These are phyloP conservation scores for Cantharis rufa DNA, from an alignment of 2,888 invertebrate species.

Conservation along the genomic window DNA sequence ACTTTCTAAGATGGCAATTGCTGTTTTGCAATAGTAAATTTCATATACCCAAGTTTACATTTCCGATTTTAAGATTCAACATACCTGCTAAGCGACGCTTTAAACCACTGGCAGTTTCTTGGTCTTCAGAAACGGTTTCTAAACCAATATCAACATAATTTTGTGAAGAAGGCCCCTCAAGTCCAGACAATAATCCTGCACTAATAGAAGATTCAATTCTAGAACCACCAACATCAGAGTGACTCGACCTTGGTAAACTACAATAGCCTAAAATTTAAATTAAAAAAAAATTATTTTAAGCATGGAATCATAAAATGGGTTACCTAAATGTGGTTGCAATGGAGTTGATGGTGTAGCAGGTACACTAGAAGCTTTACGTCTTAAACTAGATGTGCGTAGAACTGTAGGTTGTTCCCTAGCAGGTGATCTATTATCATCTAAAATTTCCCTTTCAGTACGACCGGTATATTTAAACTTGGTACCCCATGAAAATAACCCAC, in stretches of 20 bases:
- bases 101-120: constrained; percentile 56
- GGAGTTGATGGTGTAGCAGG: constrained; percentile 88
- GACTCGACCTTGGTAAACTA: constrained; percentile 82
- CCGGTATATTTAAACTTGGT: constrained; percentile 93
- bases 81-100: constrained; percentile 51
- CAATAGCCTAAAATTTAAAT: constrained; percentile 71
- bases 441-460: constrained; percentile 87
- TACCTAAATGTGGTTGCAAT: constrained; percentile 71
- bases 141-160: constrained; percentile 58
- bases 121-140: constrained; percentile 74
- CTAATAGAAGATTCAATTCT: constrained; percentile 53
- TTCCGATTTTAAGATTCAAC: neutral
- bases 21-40: no score
- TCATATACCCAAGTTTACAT: no score
- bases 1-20: no score
- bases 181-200: constrained; percentile 50
- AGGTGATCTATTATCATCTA: constrained; percentile 77
- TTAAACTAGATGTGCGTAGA: constrained; percentile 61
- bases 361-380: constrained; percentile 82
- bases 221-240: constrained; percentile 65
- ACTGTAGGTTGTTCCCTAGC: constrained; percentile 62
- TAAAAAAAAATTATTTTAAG: constrained; percentile 10
- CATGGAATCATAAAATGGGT: constrained; percentile 13
- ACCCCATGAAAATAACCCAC: constrained; percentile 91
- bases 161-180: constrained; percentile 49